Percentiles rank a stretch among this genome's conserved stretches.
These are phyloP conservation scores for Danaus plexippus DNA, from an alignment of 1,140 invertebrate genomes.

Conservation along the genomic window DNA sequence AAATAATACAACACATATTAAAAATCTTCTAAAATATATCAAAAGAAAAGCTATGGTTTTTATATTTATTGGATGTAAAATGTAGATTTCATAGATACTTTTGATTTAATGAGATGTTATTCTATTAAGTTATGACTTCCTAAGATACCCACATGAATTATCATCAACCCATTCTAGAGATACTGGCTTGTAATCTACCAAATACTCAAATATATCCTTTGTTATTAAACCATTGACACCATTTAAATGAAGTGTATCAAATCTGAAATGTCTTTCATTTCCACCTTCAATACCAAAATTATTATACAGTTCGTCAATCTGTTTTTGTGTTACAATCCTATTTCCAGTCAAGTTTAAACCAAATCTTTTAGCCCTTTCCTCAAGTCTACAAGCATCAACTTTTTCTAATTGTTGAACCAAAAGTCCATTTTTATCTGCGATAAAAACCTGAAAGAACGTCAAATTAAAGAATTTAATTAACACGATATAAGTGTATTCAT, in stretches of 20 bases:
- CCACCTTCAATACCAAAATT: conserved; percentile 77
- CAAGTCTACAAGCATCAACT: conserved; percentile 75
- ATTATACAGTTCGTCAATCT: conserved; percentile 76
- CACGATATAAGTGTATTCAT: neutral
- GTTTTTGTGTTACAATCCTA: conserved; percentile 68
- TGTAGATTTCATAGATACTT: no score
- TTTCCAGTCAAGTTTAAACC: conserved; percentile 73
- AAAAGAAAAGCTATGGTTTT: neutral
- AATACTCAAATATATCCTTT: conserved; percentile 85
- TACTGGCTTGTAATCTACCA: conserved; percentile 80
- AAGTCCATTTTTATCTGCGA: conserved; percentile 65
- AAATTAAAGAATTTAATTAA: conserved; percentile 12
- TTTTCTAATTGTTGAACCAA: conserved; percentile 76
- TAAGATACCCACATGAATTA: conserved; percentile 74
- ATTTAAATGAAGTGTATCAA: conserved; percentile 82
- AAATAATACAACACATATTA: conserved; percentile 13
- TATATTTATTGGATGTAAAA: no score
- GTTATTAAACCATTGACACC: conserved; percentile 83
- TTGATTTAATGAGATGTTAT: no score
- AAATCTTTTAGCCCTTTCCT: conserved; percentile 81
- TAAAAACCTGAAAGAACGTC: conserved; percentile 51
- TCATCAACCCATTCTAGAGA: conserved; percentile 88
- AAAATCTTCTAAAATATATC: conserved; percentile 3
- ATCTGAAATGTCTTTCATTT: conserved; percentile 76
- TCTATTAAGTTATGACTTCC: conserved; percentile 2